Evolutionary conservation across 1,140 invertebrate genomes (phyloP).

Genomic region (Amyelois transitella): DNA sequence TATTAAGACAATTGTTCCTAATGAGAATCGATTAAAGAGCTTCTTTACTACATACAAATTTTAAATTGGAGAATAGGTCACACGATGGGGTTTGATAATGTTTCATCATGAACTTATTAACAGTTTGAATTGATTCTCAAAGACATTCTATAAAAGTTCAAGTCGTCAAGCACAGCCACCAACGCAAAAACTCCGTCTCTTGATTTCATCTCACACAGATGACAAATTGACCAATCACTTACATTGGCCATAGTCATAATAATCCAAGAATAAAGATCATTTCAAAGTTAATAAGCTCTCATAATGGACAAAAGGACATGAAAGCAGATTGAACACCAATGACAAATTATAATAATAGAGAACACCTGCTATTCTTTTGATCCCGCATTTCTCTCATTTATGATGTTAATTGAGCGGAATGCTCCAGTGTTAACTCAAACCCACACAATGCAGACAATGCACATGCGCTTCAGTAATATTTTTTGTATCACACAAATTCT

Average conservation of each 20-base stretch:
- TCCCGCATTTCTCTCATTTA: constrained; percentile 72
- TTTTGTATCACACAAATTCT: constrained; percentile 66
- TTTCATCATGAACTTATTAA: neutral
- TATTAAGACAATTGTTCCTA: constrained; percentile 47
- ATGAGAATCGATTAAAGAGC: constrained; percentile 18
- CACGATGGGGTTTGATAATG: neutral
- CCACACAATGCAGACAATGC: constrained; percentile 67
- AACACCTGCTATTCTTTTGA: constrained; percentile 73
- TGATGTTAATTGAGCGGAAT: constrained; percentile 70
- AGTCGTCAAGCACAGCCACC: too few relatives aligned
- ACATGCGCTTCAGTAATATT: constrained; percentile 55
- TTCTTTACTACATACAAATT: neutral
- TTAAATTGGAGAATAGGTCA: neutral
- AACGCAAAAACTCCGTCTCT: too few relatives aligned
- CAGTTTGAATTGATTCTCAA: neutral
- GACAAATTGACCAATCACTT: neutral
- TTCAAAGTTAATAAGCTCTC: constrained; percentile 34
- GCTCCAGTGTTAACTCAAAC: constrained; percentile 58
- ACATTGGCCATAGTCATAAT: constrained; percentile 21
- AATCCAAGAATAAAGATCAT: constrained; percentile 18
- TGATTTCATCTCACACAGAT: neutral
- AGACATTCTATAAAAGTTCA: too few relatives aligned
- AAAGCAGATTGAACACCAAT: constrained; percentile 52
- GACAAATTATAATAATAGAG: constrained; percentile 70
- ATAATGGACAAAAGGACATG: constrained; percentile 44